phyloP scores from a whole-genome alignment of 2,797 vertebrate species.

The Champsocephalus esox region DNA sequence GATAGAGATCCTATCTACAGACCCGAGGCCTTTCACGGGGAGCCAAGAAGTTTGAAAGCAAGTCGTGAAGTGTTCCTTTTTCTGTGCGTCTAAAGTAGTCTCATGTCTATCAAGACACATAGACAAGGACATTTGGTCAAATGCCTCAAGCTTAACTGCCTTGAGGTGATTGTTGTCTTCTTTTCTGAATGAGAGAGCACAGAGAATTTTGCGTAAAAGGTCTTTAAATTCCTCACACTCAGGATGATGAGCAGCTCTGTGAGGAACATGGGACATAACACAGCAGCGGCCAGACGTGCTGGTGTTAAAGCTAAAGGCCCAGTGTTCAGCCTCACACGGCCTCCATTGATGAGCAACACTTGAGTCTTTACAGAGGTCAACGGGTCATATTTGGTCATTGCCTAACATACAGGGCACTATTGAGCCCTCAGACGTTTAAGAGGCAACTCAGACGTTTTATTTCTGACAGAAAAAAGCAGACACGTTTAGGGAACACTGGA shows the following conservation, averaged over 20 bases:
- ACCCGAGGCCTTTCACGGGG: constrained; percentile 36
- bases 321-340: constrained; percentile 68
- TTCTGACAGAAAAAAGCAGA: constrained; percentile 27
- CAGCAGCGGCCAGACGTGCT: constrained; percentile 31
- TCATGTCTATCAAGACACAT: constrained; percentile 14
- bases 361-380: constrained; percentile 56
- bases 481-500: constrained; percentile 11
- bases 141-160: constrained; percentile 6
- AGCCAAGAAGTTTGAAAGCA: constrained; percentile 23
- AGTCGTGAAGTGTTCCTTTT: constrained; percentile 36
- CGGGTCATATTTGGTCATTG: constrained; percentile 60
- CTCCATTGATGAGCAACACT: constrained; percentile 65
- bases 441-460: constrained; percentile 42
- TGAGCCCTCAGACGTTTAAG: constrained; percentile 43
- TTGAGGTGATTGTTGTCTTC: constrained; percentile 9
- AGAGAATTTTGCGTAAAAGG: constrained; percentile 25
- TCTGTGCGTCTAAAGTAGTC: constrained; percentile 2
- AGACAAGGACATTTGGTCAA: constrained; percentile 22
- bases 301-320: constrained; percentile 40
- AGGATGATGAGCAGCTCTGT: constrained; percentile 23
- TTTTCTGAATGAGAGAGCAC: constrained; percentile 25
- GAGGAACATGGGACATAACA: constrained; percentile 37
- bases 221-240: constrained; percentile 29
- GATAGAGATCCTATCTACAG: constrained; percentile 35
- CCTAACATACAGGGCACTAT: constrained; percentile 47